Conservation (phyloP, 2,888 invertebrate species). For the Drosophila demipolita region DNA sequence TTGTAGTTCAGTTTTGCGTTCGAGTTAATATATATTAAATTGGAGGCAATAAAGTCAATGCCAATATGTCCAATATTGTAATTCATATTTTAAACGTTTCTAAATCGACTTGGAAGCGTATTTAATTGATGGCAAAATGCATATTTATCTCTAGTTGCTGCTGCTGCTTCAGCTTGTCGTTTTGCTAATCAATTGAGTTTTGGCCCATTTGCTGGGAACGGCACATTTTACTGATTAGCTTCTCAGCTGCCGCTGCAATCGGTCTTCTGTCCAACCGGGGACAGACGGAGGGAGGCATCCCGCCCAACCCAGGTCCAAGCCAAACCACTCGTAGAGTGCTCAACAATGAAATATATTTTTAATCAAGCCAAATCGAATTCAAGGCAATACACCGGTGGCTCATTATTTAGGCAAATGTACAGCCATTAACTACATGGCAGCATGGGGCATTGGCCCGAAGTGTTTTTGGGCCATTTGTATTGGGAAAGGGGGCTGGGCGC, state of each 20-base stretch:
- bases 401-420: slow-evolving; percentile 80
- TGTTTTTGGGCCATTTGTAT: slow-evolving; percentile 14
- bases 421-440: slow-evolving; percentile 76
- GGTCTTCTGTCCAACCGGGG: slow-evolving; percentile 44
- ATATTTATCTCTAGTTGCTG: neutral
- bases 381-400: slow-evolving; percentile 80
- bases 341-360: slow-evolving; percentile 79
- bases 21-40: neutral
- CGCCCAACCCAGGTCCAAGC: neutral
- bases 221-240: slow-evolving; percentile 75
- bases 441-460: slow-evolving; percentile 23
- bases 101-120: neutral
- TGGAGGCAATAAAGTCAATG: neutral
- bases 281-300: neutral
- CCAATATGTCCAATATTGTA: neutral
- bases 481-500: neutral
- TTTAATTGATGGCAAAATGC: neutral
- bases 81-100: neutral
- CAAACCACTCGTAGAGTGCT: slow-evolving; percentile 39
- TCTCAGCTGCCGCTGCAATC: slow-evolving; percentile 67
- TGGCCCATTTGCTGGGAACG: slow-evolving; percentile 39
- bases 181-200: slow-evolving; percentile 52
- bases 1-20: neutral
- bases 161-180: slow-evolving; percentile 4
- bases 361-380: slow-evolving; percentile 80